phyloP scores from a whole-genome alignment of 2,113 vertebrate genomes.

The Protobothrops flavoviridis region DNA sequence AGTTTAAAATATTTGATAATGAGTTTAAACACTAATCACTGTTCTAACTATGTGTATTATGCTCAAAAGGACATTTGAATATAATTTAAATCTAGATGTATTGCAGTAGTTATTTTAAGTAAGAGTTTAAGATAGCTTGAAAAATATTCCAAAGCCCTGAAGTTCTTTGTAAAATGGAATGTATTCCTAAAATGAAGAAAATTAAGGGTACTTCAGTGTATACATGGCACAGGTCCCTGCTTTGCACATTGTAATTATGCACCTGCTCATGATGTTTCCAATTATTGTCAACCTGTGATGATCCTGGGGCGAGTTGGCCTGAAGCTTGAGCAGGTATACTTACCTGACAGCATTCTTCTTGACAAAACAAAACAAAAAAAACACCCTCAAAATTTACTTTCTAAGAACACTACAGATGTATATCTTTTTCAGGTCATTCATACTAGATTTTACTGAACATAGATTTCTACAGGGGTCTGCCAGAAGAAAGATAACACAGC shows the following conservation, averaged over 20 bases:
- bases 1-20: neutral
- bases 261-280: neutral
- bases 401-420: neutral
- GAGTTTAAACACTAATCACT: constrained; percentile 26
- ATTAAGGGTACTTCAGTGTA: neutral
- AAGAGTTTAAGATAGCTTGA: constrained; percentile 21
- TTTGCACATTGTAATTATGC: neutral
- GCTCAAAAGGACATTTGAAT: constrained; percentile 37
- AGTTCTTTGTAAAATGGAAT: constrained; percentile 1
- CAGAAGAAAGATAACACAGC: neutral
- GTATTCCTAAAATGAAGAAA: neutral
- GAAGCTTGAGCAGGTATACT: neutral
- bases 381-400: neutral
- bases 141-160: neutral
- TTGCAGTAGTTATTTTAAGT: constrained; percentile 46
- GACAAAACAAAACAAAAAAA: neutral
- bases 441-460: neutral
- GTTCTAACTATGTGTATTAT: constrained; percentile 25
- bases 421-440: neutral
- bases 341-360: neutral
- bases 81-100: neutral
- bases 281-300: neutral
- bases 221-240: neutral
- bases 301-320: neutral
- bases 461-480: neutral